Evolutionary conservation across 2,113 vertebrate genomes (phyloP).

Genomic region (Ictalurus punctatus): DNA sequence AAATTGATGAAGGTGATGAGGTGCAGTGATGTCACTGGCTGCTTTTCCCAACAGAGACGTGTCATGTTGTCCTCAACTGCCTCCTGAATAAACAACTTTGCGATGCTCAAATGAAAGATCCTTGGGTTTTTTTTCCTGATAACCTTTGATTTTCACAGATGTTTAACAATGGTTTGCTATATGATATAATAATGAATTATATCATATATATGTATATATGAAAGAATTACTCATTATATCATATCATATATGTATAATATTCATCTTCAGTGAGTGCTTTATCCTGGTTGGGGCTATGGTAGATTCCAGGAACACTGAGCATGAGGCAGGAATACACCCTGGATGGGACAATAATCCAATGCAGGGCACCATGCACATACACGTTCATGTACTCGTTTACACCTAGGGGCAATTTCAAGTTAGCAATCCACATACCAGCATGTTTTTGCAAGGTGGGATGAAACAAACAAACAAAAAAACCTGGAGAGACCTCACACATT

Average conservation of each 20-base stretch:
- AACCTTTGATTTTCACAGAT: background rate
- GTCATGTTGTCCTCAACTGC: background rate
- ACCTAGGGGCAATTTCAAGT: background rate
- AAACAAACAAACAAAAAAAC: background rate
- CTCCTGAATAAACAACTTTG: conserved; percentile 1
- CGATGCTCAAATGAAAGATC: background rate
- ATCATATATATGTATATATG: background rate
- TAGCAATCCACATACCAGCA: background rate
- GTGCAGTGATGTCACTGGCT: conserved; percentile 12
- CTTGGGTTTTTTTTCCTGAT: background rate
- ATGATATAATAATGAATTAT: too few species aligned
- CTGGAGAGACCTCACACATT: background rate
- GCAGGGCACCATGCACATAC: background rate
- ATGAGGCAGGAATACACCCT: background rate
- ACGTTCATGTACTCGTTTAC: background rate
- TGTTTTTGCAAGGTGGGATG: background rate
- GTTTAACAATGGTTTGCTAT: background rate
- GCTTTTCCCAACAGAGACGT: background rate
- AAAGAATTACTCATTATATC: background rate
- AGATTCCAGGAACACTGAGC: background rate
- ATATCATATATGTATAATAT: background rate
- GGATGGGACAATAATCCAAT: background rate
- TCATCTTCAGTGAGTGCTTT: background rate
- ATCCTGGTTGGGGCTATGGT: background rate
- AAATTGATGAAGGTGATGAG: conserved; percentile 27